Conservation (phyloP, 1,140 invertebrate genomes). For the Dinoponera quadriceps region DNA sequence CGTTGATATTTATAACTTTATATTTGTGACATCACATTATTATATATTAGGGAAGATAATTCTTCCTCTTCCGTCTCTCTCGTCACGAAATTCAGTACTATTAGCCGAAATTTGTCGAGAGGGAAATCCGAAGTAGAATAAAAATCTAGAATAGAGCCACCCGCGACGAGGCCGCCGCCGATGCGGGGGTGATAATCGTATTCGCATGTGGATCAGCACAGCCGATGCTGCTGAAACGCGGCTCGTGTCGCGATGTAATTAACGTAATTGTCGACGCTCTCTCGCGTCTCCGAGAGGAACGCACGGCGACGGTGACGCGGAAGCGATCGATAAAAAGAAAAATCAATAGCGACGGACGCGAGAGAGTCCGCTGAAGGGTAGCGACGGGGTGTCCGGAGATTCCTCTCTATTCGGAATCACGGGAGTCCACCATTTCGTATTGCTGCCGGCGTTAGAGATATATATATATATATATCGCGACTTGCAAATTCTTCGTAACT, state of each 20-base stretch:
- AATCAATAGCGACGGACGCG: background rate
- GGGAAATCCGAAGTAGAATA: background rate
- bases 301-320: background rate
- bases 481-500: conserved; percentile 6
- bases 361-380: background rate
- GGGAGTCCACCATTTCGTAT: too few relatives aligned
- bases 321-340: conserved; percentile 54
- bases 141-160: background rate
- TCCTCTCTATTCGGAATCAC: background rate
- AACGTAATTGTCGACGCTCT: conserved; percentile 1
- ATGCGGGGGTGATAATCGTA: background rate
- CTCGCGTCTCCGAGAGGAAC: background rate
- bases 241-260: background rate
- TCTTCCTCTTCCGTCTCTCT: conserved; percentile 1
- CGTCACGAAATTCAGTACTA: background rate
- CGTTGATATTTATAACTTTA: too few relatives aligned
- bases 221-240: background rate
- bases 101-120: background rate
- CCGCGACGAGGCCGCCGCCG: background rate
- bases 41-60: too few relatives aligned
- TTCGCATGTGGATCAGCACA: background rate
- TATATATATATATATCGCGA: too few relatives aligned
- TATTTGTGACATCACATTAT: too few relatives aligned
- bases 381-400: background rate
- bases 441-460: too few relatives aligned